phyloP scores from a whole-genome alignment of 2,888 invertebrate genomes.

The Agrochola macilenta region DNA sequence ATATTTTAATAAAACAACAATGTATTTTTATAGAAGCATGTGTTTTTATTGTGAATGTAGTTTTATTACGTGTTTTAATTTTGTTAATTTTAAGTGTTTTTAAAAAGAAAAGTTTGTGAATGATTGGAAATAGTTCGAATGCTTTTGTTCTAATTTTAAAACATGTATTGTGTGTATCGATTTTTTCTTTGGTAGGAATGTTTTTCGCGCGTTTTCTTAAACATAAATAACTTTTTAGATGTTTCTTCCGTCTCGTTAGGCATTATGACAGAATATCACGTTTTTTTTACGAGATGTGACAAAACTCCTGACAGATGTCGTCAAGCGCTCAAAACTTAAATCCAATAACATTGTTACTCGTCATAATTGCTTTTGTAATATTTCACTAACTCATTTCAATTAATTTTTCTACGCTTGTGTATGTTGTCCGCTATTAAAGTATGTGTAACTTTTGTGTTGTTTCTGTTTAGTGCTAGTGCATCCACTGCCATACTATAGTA shows the following conservation, averaged over 20 bases:
- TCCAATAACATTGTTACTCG: neutral
- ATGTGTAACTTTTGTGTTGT: conserved; percentile 39
- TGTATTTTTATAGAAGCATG: conserved; percentile 59
- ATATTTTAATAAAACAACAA: conserved; percentile 27
- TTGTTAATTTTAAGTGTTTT: conserved; percentile 50
- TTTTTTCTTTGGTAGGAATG: conserved; percentile 17
- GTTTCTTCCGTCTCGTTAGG: neutral
- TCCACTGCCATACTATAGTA: neutral
- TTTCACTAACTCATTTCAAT: conserved; percentile 6
- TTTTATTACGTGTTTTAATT: conserved; percentile 26
- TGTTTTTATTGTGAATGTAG: conserved; percentile 48
- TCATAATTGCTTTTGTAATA: conserved; percentile 13
- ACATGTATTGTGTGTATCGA: conserved; percentile 15
- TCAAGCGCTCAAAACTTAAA: neutral
- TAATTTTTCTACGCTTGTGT: conserved; percentile 28
- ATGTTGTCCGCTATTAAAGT: conserved; percentile 54
- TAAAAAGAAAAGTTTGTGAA: conserved; percentile 7
- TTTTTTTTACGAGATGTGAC: neutral
- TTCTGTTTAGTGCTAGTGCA: conserved; percentile 50
- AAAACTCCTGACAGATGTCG: neutral
- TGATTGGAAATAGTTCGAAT: conserved; percentile 10
- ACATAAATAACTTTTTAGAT: neutral
- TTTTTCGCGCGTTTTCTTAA: neutral
- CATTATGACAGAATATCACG: neutral
- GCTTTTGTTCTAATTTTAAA: conserved; percentile 28